Evolutionary conservation across 1,140 invertebrate species (phyloP), one percentile per base, ranked within the genome.

Genomic region (Drosophila melanica): DNA sequence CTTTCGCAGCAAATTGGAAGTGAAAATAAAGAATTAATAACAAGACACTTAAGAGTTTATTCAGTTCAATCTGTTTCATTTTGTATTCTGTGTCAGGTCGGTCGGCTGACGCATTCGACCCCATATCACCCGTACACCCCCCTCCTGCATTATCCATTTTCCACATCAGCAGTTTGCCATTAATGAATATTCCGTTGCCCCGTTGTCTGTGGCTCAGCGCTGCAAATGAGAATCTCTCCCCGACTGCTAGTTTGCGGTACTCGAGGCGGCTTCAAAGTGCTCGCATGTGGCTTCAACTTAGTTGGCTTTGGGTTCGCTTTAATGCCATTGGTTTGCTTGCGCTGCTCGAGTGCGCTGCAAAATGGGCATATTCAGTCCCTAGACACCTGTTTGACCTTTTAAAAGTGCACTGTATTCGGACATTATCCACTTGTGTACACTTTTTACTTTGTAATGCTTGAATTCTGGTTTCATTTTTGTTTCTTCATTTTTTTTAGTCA

Each of bases 101-200:
- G 47, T 50, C 65, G 27, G 27, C 27, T 27, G 6, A 27, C 27
- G 27, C 59, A 66, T 58, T 55, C 37, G 10, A 30, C 14, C 20
- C 12, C 12, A n/a, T 33, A 16, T 53, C 62, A 62, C 18, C 37
- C 18, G 14, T 47, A 39, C 44, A 16, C 12, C 50, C 47, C 60
- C 62, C 10, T 11, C 12, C 44, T 16, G 54, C 59, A 75, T 86
- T 86, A 77, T 85, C 63, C 81, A 67, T 65, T 69, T 85, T 85
- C 69, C 81, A 69, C 78, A 71, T 85, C 77, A 75, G 66, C 77
- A 68, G 66, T 37, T 80, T 66, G 81, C 68, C 75, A 86, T 81
- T 85, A 85, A 75, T 75, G 71, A 86, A 81, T 64, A 68, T 76
- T 55, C 57, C 30, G 37, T 14, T 59, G 66, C 66, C 39, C 44